Conservation (phyloP, 2,888 invertebrate genomes). For the Orgyia antiqua region DNA sequence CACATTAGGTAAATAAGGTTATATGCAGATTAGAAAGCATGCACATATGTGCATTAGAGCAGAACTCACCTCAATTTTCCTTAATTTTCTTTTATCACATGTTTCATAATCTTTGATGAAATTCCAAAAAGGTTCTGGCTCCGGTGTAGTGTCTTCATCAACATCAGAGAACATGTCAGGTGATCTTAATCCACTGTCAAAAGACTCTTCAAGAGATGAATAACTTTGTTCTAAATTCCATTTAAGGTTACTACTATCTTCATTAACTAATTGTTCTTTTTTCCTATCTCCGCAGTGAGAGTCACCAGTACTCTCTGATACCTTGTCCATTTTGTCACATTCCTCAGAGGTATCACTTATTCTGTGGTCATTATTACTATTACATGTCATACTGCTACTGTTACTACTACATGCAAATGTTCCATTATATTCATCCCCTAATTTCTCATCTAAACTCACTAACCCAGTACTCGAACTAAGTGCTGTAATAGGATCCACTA, state of each 20-base stretch:
- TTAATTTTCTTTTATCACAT: slow-evolving; percentile 57
- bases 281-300: slow-evolving; percentile 51
- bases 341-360: slow-evolving; percentile 33
- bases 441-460: slow-evolving; percentile 38
- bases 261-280: slow-evolving; percentile 28
- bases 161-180: slow-evolving; percentile 84
- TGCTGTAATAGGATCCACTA: slow-evolving; percentile 63
- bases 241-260: slow-evolving; percentile 45
- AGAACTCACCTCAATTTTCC: slow-evolving; percentile 54
- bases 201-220: slow-evolving; percentile 65
- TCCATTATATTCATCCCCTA: slow-evolving; percentile 22
- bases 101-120: slow-evolving; percentile 60
- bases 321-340: slow-evolving; percentile 39
- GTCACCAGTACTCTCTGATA: slow-evolving; percentile 50
- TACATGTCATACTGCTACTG: slow-evolving; percentile 23
- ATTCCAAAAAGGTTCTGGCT: slow-evolving; percentile 52
- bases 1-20: not conserved
- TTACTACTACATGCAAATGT: slow-evolving; percentile 18
- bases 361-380: slow-evolving; percentile 28
- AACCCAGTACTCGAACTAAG: slow-evolving; percentile 43
- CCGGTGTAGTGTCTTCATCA: slow-evolving; percentile 51
- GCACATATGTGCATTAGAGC: not conserved
- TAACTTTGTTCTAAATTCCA: slow-evolving; percentile 64
- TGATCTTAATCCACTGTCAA: slow-evolving; percentile 72
- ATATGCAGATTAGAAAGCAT: not conserved